A percentile compares a stretch with the other conserved stretches of the same genome.
Conservation (phyloP, 2,888 invertebrate genomes). For the Venusia cambrica region DNA sequence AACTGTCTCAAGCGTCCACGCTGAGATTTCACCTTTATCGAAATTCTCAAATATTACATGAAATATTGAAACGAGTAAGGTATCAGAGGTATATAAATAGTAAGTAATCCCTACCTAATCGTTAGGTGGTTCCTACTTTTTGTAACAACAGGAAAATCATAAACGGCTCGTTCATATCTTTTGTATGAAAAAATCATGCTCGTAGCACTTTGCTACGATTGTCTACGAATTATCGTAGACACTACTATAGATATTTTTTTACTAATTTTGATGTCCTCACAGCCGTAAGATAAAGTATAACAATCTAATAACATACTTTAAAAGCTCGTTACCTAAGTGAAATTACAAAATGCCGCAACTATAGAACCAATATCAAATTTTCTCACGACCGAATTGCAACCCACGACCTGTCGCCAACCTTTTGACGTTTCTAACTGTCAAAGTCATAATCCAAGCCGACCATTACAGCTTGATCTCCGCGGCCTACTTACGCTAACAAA, state of each 20-base stretch:
- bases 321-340: slow-evolving; percentile 21
- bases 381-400: slow-evolving; percentile 68
- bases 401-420: slow-evolving; percentile 61
- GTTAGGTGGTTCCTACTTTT: too few relatives aligned
- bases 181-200: slow-evolving; percentile 4
- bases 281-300: slow-evolving; percentile 2
- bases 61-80: too few relatives aligned
- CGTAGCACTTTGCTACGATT: not conserved
- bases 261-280: not conserved
- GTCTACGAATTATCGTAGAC: too few relatives aligned
- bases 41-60: too few relatives aligned
- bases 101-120: too few relatives aligned
- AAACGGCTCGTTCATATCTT: slow-evolving; percentile 24
- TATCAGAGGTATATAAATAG: too few relatives aligned
- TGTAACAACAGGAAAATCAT: slow-evolving; percentile 9
- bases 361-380: slow-evolving; percentile 41
- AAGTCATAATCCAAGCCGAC: slow-evolving; percentile 49
- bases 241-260: not conserved
- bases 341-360: slow-evolving; percentile 30
- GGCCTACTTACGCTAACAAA: slow-evolving; percentile 7
- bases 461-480: slow-evolving; percentile 40
- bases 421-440: slow-evolving; percentile 68
- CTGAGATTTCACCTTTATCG: too few relatives aligned
- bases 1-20: too few relatives aligned
- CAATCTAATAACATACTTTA: slow-evolving; percentile 7